A percentile compares a stretch with the other conserved stretches of the same genome.
Conservation (phyloP, 2,888 invertebrate genomes). For the Parapristionchus giblindavisi region DNA sequence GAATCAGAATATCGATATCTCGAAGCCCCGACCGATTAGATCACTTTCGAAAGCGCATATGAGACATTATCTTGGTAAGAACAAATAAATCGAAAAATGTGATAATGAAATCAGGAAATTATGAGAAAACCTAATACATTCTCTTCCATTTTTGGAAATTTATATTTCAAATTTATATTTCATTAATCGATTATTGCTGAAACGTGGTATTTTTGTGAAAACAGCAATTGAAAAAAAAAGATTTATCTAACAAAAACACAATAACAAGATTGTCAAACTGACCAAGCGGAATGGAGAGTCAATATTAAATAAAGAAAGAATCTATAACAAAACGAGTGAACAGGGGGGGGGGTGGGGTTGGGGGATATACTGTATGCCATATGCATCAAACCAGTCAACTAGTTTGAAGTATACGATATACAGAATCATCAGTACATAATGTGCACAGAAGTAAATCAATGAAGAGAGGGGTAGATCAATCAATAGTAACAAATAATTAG, state of each 20-base stretch:
- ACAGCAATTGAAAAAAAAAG: slow-evolving; percentile 12
- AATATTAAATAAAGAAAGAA: background rate
- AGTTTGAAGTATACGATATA: background rate
- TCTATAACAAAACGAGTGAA: background rate
- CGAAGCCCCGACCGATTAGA: too few species aligned
- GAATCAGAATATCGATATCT: too few species aligned
- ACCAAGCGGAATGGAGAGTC: background rate
- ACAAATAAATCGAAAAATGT: too few species aligned
- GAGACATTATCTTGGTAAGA: too few species aligned
- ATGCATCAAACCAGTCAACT: background rate
- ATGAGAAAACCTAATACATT: too few species aligned
- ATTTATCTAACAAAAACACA: slow-evolving; percentile 20
- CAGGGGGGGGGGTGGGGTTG: background rate
- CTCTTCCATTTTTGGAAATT: too few species aligned
- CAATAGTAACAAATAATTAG: slow-evolving; percentile 11
- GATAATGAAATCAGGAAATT: too few species aligned
- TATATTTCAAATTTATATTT: too few species aligned
- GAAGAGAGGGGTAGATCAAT: background rate
- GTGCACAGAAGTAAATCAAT: background rate
- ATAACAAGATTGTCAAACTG: slow-evolving; percentile 33
- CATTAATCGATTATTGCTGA: too few species aligned
- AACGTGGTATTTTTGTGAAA: too few species aligned
- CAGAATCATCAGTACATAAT: background rate
- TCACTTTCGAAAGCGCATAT: too few species aligned
- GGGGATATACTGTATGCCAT: background rate